These are phyloP conservation scores for Enteromius viviparus DNA, from an alignment of 2,797 vertebrate genomes.

Conservation along the genomic window DNA sequence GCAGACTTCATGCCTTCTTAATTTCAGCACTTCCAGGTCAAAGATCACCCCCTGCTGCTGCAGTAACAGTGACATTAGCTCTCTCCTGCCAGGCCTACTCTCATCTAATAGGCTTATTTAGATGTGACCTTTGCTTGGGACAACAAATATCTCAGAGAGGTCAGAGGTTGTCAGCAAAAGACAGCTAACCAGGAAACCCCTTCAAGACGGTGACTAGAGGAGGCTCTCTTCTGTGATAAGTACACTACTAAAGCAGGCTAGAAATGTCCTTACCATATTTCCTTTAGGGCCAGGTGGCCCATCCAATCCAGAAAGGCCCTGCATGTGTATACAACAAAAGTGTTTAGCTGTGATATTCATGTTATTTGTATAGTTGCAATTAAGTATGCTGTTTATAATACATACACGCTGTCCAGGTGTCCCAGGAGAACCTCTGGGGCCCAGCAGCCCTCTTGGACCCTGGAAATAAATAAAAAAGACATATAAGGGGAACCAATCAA, in stretches of 20 bases:
- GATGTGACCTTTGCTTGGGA: slow-evolving; percentile 48
- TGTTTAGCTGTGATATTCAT: slow-evolving; percentile 10
- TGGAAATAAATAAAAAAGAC: slow-evolving; percentile 60
- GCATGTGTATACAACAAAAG: slow-evolving; percentile 67
- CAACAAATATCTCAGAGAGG: slow-evolving; percentile 29
- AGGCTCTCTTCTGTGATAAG: not conserved
- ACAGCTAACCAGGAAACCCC: slow-evolving; percentile 1
- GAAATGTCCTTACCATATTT: slow-evolving; percentile 86
- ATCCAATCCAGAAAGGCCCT: slow-evolving; percentile 93
- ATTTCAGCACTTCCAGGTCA: slow-evolving; percentile 39
- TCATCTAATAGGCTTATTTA: slow-evolving; percentile 41
- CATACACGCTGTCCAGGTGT: slow-evolving; percentile 89
- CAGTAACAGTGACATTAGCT: not conserved
- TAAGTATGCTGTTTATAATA: slow-evolving; percentile 52
- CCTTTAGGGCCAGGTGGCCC: slow-evolving; percentile 94
- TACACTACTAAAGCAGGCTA: not conserved
- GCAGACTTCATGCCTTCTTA: not conserved
- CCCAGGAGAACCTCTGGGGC: slow-evolving; percentile 90
- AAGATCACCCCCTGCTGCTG: slow-evolving; percentile 29
- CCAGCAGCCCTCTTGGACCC: slow-evolving; percentile 93
- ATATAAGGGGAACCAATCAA: not conserved
- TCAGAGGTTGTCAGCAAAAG: slow-evolving; percentile 50
- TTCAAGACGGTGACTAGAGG: slow-evolving; percentile 1
- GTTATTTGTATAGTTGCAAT: not conserved
- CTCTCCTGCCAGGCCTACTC: not conserved